Base-by-base conservation (phyloP, 2,113 vertebrate species). In the Plotosus lineatus region DNA sequence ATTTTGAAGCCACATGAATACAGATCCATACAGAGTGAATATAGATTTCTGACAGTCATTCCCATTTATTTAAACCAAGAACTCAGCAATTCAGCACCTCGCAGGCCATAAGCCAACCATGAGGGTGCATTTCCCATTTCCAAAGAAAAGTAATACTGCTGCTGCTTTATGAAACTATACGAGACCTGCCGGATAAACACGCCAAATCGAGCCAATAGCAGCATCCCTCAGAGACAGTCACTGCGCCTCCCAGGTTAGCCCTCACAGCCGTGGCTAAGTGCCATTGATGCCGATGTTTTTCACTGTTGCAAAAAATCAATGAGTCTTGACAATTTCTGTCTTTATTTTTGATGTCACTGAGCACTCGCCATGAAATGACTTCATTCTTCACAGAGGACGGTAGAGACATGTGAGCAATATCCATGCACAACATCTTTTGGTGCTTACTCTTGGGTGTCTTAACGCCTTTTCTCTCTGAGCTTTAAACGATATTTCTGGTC, bases 321-420 rank as follows among this genome's bases (percentile, higher is more conserved):
- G 74, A 48, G 61, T 82, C 71, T 73, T 89, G 88, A 88, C 85
- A 69, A 71, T 73, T 63, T 81, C 78, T 84, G 65, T 80, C 69
- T 87, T 82, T 80, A 78, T 53, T 81, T 79, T 77, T 38, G 28
- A 44, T 68, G 44, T 71, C 72, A 75, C 44, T 74, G 71, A 48
- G 79, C 74, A 81, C 81, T 82, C 78, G 83, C 84, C 82, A 82
- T 75, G 79, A 85, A 85, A 80, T 28, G 66, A 71, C 77, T 78
- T 26, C 75, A 83, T 89, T 82, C 55, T 87, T 87, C 86, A 90
- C 81, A 81, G 69, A 69, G 3, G 23, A 83, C 77, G 89, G 82
- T 83, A 82, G 60, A 68, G 48, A 75, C 36, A 9, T 44, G 48
- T 42, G 50, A 55, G 74, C 51, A 19, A 42, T 23, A 40, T 26